phyloP scores from a whole-genome alignment of 2,113 vertebrate genomes.

The Grammomys surdaster region DNA sequence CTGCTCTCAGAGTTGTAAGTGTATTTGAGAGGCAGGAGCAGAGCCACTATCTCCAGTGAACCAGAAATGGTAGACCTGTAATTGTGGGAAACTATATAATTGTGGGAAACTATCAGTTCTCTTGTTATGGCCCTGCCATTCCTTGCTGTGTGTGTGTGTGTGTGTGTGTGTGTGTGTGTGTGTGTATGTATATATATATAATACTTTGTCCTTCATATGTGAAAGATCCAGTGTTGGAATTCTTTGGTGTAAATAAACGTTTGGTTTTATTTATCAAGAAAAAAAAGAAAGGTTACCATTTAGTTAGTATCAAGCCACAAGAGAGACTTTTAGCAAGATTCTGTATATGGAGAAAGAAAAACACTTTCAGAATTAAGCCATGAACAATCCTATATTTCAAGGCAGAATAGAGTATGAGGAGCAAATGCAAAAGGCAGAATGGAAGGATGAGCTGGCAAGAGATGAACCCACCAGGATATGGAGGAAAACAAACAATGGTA shows the following conservation, averaged over 20 bases:
- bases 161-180: no score
- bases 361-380: neutral
- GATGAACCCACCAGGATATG: neutral
- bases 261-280: constrained; percentile 92
- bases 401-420: neutral
- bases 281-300: no score
- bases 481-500: neutral
- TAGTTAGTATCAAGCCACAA: neutral
- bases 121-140: constrained; percentile 87
- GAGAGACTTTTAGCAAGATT: neutral
- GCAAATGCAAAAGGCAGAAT: neutral
- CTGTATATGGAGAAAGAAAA: neutral
- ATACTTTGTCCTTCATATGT: constrained; percentile 90
- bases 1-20: constrained; percentile 83
- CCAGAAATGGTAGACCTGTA: constrained; percentile 85
- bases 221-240: constrained; percentile 92
- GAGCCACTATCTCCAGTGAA: constrained; percentile 80
- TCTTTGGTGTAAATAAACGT: constrained; percentile 93
- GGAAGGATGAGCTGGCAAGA: neutral
- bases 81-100: constrained; percentile 83
- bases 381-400: neutral
- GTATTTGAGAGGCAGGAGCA: constrained; percentile 81
- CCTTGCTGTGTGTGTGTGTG: constrained; percentile 86
- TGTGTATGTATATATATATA: constrained; percentile 81
- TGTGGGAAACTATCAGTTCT: constrained; percentile 66